Base-by-base conservation (phyloP, 2,113 vertebrate species). In the Potamarius usumacintae region DNA sequence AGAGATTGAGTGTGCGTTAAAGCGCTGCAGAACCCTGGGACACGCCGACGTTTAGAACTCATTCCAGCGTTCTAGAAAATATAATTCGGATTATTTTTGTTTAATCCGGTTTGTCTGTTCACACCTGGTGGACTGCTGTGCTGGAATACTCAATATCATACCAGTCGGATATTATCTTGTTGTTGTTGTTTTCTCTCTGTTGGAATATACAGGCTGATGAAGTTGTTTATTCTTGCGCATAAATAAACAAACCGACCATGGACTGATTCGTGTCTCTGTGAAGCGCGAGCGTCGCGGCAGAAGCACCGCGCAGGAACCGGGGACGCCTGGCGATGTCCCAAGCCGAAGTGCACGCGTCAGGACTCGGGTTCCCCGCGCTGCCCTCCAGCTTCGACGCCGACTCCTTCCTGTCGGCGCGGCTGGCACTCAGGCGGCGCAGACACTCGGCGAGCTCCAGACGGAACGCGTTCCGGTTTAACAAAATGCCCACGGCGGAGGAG, bases 381-480 rank as follows among this genome's bases (percentile, higher is more conserved):
- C 69, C 87, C 48, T 27, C 84, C 5, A 86, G 67, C 22, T 86
- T 89, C 50, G 88, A 91, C 83, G 83, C 88, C 14, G 88, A 88
- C 17, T 79, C 90, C 7, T 88, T 86, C 63, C 87, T 91, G 67
- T 78, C 90, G 0, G 71, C 71, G 22, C 90, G 91, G 20, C 53
- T 90, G 42, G 86, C 91, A 12, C 91, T 90, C 20, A 69, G 91
- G 55, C 87, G 91, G 8, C 83, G 91, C 76, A 90, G 91, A 83
- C 91, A 92, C 82, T 92, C 91, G 25, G 91, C 90, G 17, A 91
- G 88, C 86, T 90, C 91, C 57, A 67, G 89, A 18, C 82, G 91
- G 71, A 87, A 89, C 72, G 77, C 85, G 18, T 90, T 89, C 88
- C 86, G 88, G 76, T 27, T 89, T 8, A 89, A 83, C 84, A 90